A percentile compares a stretch with the other conserved stretches of the same genome.
These are phyloP conservation scores for Arenicola marina DNA, from an alignment of 2,888 invertebrate genomes.

Conservation along the genomic window DNA sequence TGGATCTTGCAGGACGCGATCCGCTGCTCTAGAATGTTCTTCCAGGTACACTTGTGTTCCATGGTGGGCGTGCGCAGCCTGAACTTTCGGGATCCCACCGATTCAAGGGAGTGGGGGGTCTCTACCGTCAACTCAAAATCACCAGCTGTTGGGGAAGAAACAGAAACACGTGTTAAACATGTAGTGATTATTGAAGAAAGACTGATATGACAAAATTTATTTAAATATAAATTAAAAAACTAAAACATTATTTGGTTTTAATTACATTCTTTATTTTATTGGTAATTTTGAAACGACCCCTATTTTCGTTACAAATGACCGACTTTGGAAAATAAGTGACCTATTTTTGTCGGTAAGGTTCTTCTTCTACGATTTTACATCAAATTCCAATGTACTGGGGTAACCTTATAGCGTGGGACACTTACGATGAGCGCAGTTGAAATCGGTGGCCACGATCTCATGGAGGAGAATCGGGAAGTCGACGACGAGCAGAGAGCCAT, in stretches of 20 bases:
- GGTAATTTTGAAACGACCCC: no score
- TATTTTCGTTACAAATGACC: no score
- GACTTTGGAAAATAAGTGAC: no score
- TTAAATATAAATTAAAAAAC: no score
- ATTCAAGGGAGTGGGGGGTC: neutral
- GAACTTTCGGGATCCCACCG: conserved; percentile 1
- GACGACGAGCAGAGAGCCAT: conserved; percentile 42
- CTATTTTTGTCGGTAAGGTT: no score
- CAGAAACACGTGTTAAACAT: no score
- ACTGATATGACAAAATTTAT: no score
- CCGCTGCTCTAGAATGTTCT: conserved; percentile 50
- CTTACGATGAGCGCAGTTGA: conserved; percentile 16
- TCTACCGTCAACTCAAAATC: neutral
- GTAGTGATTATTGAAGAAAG: no score
- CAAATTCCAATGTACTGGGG: neutral
- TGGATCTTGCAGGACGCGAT: conserved; percentile 32
- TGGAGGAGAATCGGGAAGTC: conserved; percentile 45
- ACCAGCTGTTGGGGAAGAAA: neutral
- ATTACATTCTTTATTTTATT: no score
- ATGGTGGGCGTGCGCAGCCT: conserved; percentile 43
- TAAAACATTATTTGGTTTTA: no score
- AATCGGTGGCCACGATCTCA: conserved; percentile 33
- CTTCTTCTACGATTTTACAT: no score
- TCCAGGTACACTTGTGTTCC: conserved; percentile 55
- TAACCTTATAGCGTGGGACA: neutral